Conservation (phyloP, 2,888 invertebrate species). For the Agrochola macilenta region DNA sequence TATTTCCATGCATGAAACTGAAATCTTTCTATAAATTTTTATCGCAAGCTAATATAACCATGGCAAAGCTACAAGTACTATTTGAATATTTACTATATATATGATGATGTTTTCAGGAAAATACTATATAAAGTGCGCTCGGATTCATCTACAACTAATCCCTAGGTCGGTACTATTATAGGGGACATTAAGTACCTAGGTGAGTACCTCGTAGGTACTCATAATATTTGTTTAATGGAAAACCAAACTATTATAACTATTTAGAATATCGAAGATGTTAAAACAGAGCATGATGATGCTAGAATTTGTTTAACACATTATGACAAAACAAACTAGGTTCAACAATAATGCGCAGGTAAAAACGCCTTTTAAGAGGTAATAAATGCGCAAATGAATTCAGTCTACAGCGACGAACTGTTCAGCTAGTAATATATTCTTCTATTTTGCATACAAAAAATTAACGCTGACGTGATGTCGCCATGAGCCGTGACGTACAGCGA, state of each 20-base stretch:
- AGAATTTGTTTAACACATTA: background rate
- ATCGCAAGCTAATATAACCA: background rate
- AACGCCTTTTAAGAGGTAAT: slow-evolving; percentile 25
- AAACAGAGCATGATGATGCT: slow-evolving; percentile 2
- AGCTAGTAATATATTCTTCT: slow-evolving; percentile 49
- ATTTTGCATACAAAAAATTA: slow-evolving; percentile 54
- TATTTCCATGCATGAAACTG: background rate
- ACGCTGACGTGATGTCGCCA: slow-evolving; percentile 31
- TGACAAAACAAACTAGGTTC: background rate
- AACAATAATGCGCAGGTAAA: slow-evolving; percentile 27
- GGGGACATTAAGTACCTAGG: no score
- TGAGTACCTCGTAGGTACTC: no score
- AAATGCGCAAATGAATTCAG: slow-evolving; percentile 51
- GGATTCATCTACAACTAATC: background rate
- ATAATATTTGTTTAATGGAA: slow-evolving; percentile 8
- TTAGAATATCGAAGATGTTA: slow-evolving; percentile 1
- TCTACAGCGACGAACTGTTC: slow-evolving; percentile 38
- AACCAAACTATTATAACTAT: background rate
- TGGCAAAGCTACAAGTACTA: background rate
- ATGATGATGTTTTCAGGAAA: slow-evolving; percentile 1
- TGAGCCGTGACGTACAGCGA: slow-evolving; percentile 26
- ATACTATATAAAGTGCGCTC: background rate
- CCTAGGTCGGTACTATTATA: no score
- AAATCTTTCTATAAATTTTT: background rate
- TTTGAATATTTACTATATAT: background rate